Evolutionary conservation across 2,113 vertebrate species (phyloP).

Genomic region (Chamaetylas fuelleborni): DNA sequence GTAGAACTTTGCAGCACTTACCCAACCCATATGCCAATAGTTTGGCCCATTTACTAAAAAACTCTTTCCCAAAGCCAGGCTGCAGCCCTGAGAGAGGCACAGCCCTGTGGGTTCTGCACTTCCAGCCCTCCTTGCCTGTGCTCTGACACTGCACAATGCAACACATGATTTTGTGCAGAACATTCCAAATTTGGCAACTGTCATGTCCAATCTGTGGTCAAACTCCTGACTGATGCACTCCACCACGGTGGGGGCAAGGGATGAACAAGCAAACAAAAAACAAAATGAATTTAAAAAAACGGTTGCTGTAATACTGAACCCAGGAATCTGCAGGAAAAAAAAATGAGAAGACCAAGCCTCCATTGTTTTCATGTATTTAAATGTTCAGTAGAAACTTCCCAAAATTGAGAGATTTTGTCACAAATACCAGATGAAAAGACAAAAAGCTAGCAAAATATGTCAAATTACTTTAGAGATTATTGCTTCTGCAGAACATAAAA

Average conservation of each 20-base stretch:
- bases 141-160: neutral
- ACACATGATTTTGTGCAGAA: slow-evolving; percentile 26
- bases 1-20: neutral
- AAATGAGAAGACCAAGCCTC: neutral
- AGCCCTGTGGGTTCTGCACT: neutral
- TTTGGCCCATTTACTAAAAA: neutral
- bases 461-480: neutral
- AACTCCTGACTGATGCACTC: slow-evolving; percentile 7
- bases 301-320: neutral
- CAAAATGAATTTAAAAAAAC: neutral
- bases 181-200: slow-evolving; percentile 40
- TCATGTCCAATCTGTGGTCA: slow-evolving; percentile 23
- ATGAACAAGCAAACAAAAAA: neutral
- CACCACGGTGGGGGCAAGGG: neutral
- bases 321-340: neutral
- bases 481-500: neutral
- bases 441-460: neutral
- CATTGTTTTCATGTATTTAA: neutral
- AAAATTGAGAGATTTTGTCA: neutral
- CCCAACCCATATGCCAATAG: neutral
- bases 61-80: neutral
- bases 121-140: neutral
- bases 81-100: neutral
- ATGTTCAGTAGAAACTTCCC: neutral
- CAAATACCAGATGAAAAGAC: neutral